Evolutionary conservation across 2,797 vertebrate species (phyloP).

Genomic region (Fratercula arctica): DNA sequence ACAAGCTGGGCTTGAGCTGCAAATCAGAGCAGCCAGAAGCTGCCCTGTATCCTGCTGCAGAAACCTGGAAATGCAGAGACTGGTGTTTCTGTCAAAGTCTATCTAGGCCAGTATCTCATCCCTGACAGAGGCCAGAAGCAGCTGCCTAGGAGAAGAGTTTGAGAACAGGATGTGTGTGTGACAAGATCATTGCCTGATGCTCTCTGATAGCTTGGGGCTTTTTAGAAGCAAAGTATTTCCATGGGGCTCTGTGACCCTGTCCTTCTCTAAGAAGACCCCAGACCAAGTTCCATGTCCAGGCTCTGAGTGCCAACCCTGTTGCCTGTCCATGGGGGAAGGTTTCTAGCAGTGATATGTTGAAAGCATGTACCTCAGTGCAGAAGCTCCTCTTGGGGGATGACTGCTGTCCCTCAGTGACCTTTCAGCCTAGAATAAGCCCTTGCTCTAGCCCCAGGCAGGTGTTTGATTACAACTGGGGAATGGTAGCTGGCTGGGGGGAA

Average conservation of each 20-base stretch:
- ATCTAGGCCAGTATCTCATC: too few species aligned
- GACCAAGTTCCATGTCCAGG: not conserved
- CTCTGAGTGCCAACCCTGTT: not conserved
- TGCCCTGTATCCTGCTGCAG: not conserved
- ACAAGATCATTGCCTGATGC: not conserved
- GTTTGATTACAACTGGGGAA: not conserved
- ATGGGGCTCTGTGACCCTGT: not conserved
- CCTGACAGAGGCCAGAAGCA: not conserved
- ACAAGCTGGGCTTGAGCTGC: not conserved
- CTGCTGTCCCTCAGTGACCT: not conserved
- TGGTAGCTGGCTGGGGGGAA: not conserved
- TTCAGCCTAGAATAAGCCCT: not conserved
- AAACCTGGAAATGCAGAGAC: not conserved
- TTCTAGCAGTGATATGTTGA: not conserved
- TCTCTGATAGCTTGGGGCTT: not conserved
- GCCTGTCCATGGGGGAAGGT: not conserved
- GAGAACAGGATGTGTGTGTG: not conserved
- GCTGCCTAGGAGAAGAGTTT: not conserved
- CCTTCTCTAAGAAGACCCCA: not conserved
- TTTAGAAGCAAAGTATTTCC: not conserved
- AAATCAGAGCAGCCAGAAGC: not conserved
- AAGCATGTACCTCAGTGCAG: not conserved
- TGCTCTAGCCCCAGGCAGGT: not conserved
- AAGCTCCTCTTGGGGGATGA: not conserved
- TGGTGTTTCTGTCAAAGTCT: not conserved